Base-by-base conservation (phyloP, 1,140 invertebrate species). In the Drosophila takahashii region DNA sequence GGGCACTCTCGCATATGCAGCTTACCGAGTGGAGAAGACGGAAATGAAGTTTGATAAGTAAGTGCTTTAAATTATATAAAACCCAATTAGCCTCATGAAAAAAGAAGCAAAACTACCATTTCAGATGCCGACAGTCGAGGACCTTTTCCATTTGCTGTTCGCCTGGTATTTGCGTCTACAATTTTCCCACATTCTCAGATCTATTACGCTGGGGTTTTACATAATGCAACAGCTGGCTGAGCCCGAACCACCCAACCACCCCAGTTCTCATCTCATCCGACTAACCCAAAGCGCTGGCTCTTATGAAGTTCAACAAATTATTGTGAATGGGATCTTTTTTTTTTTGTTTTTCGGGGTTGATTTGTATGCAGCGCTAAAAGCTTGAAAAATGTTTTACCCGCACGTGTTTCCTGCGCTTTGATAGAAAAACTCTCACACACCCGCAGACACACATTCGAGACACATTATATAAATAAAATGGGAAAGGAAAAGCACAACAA, bases 361-460 rank as follows among this genome's bases (percentile, higher is more conserved):
- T 89, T 89, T 90, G 84, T 89, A 89, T 89, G 84, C 84, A 89
- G 84, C 80, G 84, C 80, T 89, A 89, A 89, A 89, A 89, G 84
- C 84, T 90, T 89, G 85, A 89, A 89, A 87, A 89, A 89, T 89
- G 84, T 90, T 89, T 87, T 78, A 74, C 77, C 85, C 84, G 85
- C 84, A 89, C 84, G 84, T 89, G 84, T 89, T 89, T 89, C 84
- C 84, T 89, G 84, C 69, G 84, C 84, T 84, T 87, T 86, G 75
- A 86, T 86, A 71, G 83, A 86, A 85, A 77, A 70, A 71, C 75
- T 52, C 61, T 37, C 50, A 53, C 69, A 74, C 48, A 76, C 62
- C 39, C 56, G 50, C 56, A 37, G 22, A 60, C 52, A 57, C 59
- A 48, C 57, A 77, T 81, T 78, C 39, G 57, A 87, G 70, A 86